These are phyloP conservation scores for Apoda limacodes DNA, from an alignment of 2,888 invertebrate genomes.

Conservation along the genomic window DNA sequence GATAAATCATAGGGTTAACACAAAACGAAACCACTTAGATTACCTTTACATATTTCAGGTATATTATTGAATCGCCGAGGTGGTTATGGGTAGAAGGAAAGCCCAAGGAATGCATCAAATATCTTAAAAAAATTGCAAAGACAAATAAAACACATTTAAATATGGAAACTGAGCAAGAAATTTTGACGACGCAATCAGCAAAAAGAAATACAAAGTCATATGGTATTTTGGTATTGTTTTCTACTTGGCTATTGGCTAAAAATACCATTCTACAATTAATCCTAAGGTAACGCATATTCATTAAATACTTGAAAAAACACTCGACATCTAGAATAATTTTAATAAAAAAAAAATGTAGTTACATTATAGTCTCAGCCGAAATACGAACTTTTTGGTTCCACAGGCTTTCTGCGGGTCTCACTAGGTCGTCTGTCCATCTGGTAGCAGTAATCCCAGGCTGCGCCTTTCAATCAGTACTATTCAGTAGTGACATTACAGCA, in stretches of 20 bases:
- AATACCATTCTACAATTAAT: constrained; percentile 65
- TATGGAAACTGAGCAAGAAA: constrained; percentile 39
- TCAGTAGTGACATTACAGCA: too few species aligned
- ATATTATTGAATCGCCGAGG: constrained; percentile 73
- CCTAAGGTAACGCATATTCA: constrained; percentile 72
- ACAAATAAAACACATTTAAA: constrained; percentile 59
- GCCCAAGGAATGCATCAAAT: constrained; percentile 50
- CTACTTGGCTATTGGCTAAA: constrained; percentile 62
- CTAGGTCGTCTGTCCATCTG: too few species aligned
- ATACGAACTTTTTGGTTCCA: too few species aligned
- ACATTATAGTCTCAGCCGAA: too few species aligned
- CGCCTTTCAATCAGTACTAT: too few species aligned
- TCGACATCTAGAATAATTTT: too few species aligned
- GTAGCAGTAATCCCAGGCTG: too few species aligned
- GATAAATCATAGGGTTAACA: too few species aligned
- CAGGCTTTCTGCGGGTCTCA: too few species aligned
- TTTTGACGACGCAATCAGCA: constrained; percentile 24
- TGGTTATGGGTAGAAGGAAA: constrained; percentile 71
- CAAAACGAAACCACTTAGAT: too few species aligned
- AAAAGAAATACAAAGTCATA: constrained; percentile 42
- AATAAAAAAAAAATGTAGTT: too few species aligned
- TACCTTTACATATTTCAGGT: constrained; percentile 58
- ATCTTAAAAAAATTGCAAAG: constrained; percentile 65
- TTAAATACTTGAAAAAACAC: too few species aligned
- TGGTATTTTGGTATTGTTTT: constrained; percentile 68